These are phyloP conservation scores for Folsomia manolachei DNA, from an alignment of 2,888 invertebrate species.

Conservation along the genomic window DNA sequence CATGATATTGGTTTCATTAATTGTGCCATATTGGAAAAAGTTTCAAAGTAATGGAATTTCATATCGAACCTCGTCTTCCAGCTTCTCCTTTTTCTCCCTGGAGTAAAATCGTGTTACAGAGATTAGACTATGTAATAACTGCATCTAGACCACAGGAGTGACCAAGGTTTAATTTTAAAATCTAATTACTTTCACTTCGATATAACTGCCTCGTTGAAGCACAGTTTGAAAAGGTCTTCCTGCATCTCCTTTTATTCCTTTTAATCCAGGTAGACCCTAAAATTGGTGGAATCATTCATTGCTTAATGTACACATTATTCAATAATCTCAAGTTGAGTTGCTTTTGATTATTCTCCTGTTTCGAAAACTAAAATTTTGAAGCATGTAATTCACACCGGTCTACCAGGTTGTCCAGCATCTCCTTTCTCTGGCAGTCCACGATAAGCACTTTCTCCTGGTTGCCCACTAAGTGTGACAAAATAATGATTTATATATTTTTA, in stretches of 20 bases:
- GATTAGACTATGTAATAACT: not conserved
- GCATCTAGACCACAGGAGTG: too few species aligned
- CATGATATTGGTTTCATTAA: too few species aligned
- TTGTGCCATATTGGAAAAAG: too few species aligned
- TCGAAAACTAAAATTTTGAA: too few species aligned
- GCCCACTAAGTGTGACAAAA: constrained; percentile 16
- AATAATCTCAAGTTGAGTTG: too few species aligned
- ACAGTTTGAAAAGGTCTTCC: constrained; percentile 22
- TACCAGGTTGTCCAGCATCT: constrained; percentile 19
- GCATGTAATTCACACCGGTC: too few species aligned
- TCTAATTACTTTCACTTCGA: constrained; percentile 35
- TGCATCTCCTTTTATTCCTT: constrained; percentile 41
- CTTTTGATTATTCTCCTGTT: too few species aligned
- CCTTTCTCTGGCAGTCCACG: constrained; percentile 26
- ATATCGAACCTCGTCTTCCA: constrained; percentile 27
- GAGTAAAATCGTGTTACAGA: not conserved
- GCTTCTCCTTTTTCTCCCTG: constrained; percentile 38
- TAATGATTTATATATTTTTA: not conserved
- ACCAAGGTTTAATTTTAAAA: constrained; percentile 14
- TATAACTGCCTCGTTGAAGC: constrained; percentile 28
- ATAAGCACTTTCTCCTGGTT: constrained; percentile 9
- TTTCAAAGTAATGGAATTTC: too few species aligned
- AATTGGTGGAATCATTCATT: too few species aligned
- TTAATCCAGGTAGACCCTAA: constrained; percentile 29
- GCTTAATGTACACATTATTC: too few species aligned